Percentiles rank a stretch among this genome's conserved stretches.
Conservation (phyloP, 2,888 invertebrate species). For the Tinea semifulvella region DNA sequence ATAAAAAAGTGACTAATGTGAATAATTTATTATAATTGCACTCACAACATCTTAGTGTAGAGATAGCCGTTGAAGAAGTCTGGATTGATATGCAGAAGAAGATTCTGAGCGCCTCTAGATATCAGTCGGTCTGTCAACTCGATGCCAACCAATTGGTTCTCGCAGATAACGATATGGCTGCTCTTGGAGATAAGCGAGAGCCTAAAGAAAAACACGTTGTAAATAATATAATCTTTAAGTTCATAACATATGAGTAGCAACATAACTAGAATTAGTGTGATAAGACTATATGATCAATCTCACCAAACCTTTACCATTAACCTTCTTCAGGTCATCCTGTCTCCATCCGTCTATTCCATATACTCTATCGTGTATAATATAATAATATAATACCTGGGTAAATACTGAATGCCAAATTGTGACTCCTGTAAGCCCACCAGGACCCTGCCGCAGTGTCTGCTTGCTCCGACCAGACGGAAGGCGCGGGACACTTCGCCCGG, state of each 20-base stretch:
- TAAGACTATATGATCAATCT: too few relatives aligned
- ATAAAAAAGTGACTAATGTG: too few relatives aligned
- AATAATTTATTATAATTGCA: too few relatives aligned
- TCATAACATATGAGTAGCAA: too few relatives aligned
- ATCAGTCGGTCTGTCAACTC: conserved; percentile 32
- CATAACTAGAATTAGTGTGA: too few relatives aligned
- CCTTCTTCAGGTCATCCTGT: too few relatives aligned
- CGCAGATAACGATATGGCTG: conserved; percentile 30
- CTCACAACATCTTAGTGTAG: conserved; percentile 30
- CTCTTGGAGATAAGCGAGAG: conserved; percentile 27
- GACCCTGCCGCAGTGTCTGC: conserved; percentile 67
- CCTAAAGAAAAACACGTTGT: conserved; percentile 27
- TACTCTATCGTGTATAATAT: too few relatives aligned
- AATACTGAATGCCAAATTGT: neutral
- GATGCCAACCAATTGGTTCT: conserved; percentile 28
- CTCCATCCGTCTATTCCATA: too few relatives aligned
- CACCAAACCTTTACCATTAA: too few relatives aligned
- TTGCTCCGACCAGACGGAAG: conserved; percentile 67
- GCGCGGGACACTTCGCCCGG: conserved; percentile 72
- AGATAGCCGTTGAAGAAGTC: conserved; percentile 30
- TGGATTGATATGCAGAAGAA: conserved; percentile 27
- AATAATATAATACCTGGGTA: conserved; percentile 7
- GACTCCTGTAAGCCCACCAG: conserved; percentile 28
- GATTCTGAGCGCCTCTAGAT: conserved; percentile 29
- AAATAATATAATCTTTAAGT: too few relatives aligned